Base-by-base conservation (phyloP, 2,797 vertebrate genomes). In the Streptopelia turtur region DNA sequence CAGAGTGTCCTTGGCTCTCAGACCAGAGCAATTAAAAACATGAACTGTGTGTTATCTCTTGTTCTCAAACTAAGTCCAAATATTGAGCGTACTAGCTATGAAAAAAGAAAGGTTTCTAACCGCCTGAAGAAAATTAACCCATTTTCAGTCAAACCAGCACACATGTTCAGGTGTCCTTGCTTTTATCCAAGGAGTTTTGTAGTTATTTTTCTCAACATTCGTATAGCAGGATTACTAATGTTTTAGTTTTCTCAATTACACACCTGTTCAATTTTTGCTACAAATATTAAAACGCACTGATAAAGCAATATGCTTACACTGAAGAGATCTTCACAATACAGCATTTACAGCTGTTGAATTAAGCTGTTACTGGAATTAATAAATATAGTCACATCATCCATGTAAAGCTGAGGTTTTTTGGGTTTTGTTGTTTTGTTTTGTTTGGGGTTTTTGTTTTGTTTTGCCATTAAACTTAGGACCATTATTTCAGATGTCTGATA, bases 251-350 rank as follows among this genome's bases (percentile, higher is more conserved):
- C 64, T 23, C 59, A 76, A 68, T 63, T 16, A 52, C 6, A 22
- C 11, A 8, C 61, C 68, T 45, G 20, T 61, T 84, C 53, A 24
- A 13, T 47, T 89, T 43, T 35, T 39, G n/a, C 64, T 50, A 45
- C 41, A 49, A 59, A 70, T 82, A 50, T 45, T 4, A 35, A 76
- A 39, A 24, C 22, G 6, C 21, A n/a, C 25, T 20, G 7, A 16
- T 17, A 47, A 77, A 60, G 45, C n/a, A 33, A 5, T 41, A 4
- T 11, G 20, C 17, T 52, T 68, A 37, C 63, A 24, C 37, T 71
- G 24, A 21, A 20, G 31, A 52, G 9, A 39, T 39, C 8, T 65
- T 45, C 37, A 30, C 0, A 0, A 10, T 14, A 20, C 24, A 27
- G 33, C 9, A 6, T 18, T 70, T 63, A 59, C 21, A 28, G 52